Evolutionary conservation across 2,113 vertebrate species (phyloP), one percentile per base, ranked within the genome.

Genomic region (Melanocharis versteri): DNA sequence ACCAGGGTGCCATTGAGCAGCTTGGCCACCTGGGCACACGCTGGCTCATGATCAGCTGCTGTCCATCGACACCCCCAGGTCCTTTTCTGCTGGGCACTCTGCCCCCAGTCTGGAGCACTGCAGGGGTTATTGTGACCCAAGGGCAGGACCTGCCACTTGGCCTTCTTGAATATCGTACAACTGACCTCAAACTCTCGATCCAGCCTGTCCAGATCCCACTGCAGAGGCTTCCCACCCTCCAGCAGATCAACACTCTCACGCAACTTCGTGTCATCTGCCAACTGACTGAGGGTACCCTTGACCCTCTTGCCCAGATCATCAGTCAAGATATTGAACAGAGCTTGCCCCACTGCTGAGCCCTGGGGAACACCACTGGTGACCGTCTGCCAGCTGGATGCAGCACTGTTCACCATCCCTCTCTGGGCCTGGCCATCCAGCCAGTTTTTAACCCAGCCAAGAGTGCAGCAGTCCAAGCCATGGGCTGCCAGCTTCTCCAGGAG

Each of bases 101-200:
- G 28, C 6, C 22, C 9, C 12, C 27, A 33, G 9, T 18, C 58
- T 51, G 68, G 13, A 51, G 27, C 16, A 40, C 48, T 35, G 40
- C 30, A 40, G 22, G 51, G 8, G 10, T 50, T 72, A 14, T 15
- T 57, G 58, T 37, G 33, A 51, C 27, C 37, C 44, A 51, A 50
- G 13, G 23, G 18, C 24, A 61, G n/a, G n/a, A 47, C 15, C 10
- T 13, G 15, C 13, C 11, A 44, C 33, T 51, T 30, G 11, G 8
- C 10, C 9, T 51, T 39, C 33, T 51, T 51, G 6, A 58, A 58
- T 33, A 7, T 48, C 51, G 17, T 4, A 66, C 19, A 39, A 21
- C 1, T 66, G 51, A 28, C 33, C 22, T n/a, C 20, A 37, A 15
- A 20, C 64, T 12, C 37, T 39, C 0, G 0, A 45, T 39, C 19